Conservation (phyloP, 2,113 vertebrate genomes). For the Rhinogobius similis region DNA sequence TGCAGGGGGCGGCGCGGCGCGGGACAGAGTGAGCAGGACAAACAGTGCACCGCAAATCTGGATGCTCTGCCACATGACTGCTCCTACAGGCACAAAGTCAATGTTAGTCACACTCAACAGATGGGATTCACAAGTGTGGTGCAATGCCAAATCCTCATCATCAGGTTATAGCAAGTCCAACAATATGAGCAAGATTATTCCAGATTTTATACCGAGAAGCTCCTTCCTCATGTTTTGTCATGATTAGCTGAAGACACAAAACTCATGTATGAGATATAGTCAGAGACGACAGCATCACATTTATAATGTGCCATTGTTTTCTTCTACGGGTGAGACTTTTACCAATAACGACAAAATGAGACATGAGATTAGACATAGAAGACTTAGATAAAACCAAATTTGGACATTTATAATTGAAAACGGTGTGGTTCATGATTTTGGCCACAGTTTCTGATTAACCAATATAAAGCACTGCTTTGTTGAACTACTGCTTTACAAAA, state of each 20-base stretch:
- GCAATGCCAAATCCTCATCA: background rate
- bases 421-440: too few relatives aligned
- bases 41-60: conserved; percentile 80
- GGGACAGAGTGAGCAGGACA: conserved; percentile 81
- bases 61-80: conserved; percentile 78
- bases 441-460: too few relatives aligned
- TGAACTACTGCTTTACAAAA: too few relatives aligned
- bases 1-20: conserved; percentile 84
- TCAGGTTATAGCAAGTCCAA: background rate
- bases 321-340: too few relatives aligned
- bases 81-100: conserved; percentile 71
- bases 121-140: background rate
- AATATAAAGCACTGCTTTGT: too few relatives aligned
- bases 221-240: background rate
- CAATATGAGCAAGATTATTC: background rate
- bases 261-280: background rate
- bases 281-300: background rate
- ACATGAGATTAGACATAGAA: too few relatives aligned
- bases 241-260: background rate
- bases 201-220: background rate
- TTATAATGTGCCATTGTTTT: background rate
- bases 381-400: too few relatives aligned
- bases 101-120: conserved; percentile 4
- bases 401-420: too few relatives aligned
- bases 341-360: too few relatives aligned